Base-by-base conservation (phyloP, 2,113 vertebrate genomes). In the Onychorhynchus coronatus region DNA sequence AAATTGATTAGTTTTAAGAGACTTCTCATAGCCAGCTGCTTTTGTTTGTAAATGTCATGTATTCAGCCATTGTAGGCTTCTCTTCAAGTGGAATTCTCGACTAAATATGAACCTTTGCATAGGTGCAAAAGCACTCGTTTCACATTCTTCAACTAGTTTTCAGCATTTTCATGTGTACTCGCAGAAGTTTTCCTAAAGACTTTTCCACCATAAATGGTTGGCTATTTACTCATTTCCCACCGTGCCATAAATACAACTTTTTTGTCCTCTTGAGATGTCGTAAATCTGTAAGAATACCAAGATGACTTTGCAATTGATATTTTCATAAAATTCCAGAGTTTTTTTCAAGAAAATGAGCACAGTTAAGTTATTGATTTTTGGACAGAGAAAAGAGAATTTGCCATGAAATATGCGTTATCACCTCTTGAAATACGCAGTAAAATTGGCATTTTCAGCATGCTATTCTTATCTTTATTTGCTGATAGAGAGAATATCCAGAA, bases 391-490 rank as follows among this genome's bases (percentile, higher is more conserved):
- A 96, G 72, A 97, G 97, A 97, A 91, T 96, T 97, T 98, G 39
- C 95, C 89, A 89, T 96, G 85, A 88, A 95, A 97, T 96, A 50
- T 83, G 67, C 35, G 58, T 98, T 98, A 97, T 97, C 97, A 91
- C 96, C 93, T 97, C 97, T 97, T 91, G 97, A 97, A 98, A 97
- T 84, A 95, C 76, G 97, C 67, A 98, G 96, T 96, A 98, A 98
- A 98, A 97, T 96, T 89, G 97, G 85, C 95, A 97, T 98, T 98
- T 98, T 97, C 91, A 97, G 95, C 96, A 98, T 98, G 94, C 94
- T 98, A 19, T 71, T 95, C 98, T 98, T 98, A 98, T 98, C 98
- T 98, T 98, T 98, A 98, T 98, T 98, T 98, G 98, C 98, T 98
- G 97, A 96, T 97, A 96, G 97, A 97, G 98, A 98, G 96, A 97